Conservation (phyloP, 2,113 vertebrate species). For the Perca schrenkii region DNA sequence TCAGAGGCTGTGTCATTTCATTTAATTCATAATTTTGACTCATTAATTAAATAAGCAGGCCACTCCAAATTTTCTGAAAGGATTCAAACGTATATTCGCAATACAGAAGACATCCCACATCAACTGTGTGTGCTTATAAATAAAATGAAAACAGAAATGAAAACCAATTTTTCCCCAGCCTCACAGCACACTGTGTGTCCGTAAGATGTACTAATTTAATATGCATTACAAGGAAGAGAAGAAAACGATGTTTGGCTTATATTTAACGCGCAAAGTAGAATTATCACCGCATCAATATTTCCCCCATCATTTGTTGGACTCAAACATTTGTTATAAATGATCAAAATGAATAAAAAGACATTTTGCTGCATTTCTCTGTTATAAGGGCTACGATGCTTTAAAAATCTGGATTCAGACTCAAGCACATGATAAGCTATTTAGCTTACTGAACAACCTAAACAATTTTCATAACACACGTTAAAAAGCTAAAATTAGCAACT, state of each 20-base stretch:
- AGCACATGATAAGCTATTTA: too few species aligned
- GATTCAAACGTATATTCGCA: conserved; percentile 9
- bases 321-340: conserved; percentile 3
- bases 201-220: conserved; percentile 10
- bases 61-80: neutral
- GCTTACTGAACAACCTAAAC: too few species aligned
- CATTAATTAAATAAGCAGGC: conserved; percentile 25
- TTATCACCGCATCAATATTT: neutral
- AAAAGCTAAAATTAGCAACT: neutral
- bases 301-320: neutral
- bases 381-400: too few species aligned
- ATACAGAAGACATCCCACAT: neutral
- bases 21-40: conserved; percentile 22
- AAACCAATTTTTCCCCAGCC: neutral
- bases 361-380: neutral
- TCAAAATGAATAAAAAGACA: neutral
- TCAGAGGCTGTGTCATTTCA: neutral
- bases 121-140: conserved; percentile 20
- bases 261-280: neutral
- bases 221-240: conserved; percentile 1
- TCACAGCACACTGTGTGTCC: neutral
- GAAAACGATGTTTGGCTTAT: neutral
- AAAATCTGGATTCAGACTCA: too few species aligned
- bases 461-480: too few species aligned
- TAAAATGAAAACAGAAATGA: neutral